Evolutionary conservation across 1,140 invertebrate species (phyloP), one percentile per base, ranked within the genome.

Genomic region (Nymphalis io): DNA sequence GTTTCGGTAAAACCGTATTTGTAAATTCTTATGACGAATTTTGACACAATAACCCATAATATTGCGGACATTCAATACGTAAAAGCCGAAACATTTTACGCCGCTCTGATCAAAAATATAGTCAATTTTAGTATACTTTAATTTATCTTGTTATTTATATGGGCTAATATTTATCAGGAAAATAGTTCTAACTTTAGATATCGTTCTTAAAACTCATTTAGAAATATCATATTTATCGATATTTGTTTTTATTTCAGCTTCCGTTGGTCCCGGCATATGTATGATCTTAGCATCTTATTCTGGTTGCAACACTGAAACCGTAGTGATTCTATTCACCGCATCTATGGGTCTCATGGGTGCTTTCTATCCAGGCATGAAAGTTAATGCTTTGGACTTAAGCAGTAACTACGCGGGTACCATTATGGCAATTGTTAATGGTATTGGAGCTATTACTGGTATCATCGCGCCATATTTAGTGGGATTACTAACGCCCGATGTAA

Each of bases 261-360:
- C 93, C 44, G 76, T 94, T 51, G 93, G 93, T 13, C 92, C 95
- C 8, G 96, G 95, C 8, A 93, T 96, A 4, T 97, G 96, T 39
- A 94, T 97, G 51, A 93, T 97, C 53, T 93, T 94, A 21, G 96
- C 96, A 8, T 96, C 96, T 0, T 97, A 97, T 88, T 94, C 93
- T 2, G 93, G 93, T 15, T 95, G 94, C 75, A 88, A 95, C 70
- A 89, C 88, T 62, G 79, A 89, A 3, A 65, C 93, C 0, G 95
- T 95, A 0, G 94, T 96, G 0, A 89, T 93, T 0, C 88, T 96
- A 8, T 94, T 97, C 78, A 94, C 94, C 0, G 76, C 95, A 0
- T 95, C 94, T 16, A 95, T 96, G 83, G 93, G 94, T 18, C 88
- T 96, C 20, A 95, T 95, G 92, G 96, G 95, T 5, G 94, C 93